Evolutionary conservation across 2,888 invertebrate genomes (phyloP).

Genomic region (Latrodectus elegans): DNA sequence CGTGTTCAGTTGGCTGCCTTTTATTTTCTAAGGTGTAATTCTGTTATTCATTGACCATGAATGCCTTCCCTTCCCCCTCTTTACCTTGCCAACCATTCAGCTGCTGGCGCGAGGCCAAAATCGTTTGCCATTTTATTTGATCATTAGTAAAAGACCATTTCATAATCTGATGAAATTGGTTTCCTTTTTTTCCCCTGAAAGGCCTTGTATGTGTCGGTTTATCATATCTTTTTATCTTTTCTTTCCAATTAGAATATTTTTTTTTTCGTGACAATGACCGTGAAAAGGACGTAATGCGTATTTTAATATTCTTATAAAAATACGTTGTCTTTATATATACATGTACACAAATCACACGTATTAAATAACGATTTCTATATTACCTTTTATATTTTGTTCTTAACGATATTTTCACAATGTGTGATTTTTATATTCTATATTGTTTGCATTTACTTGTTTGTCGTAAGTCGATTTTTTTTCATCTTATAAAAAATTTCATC

Average conservation of each 20-base stretch:
- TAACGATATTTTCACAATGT: too few relatives aligned
- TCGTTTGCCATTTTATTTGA: not conserved
- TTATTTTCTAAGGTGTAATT: too few relatives aligned
- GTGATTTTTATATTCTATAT: too few relatives aligned
- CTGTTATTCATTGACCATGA: conserved; percentile 3
- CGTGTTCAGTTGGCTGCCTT: too few relatives aligned
- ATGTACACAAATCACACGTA: too few relatives aligned
- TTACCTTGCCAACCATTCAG: not conserved
- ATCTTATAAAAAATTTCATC: too few relatives aligned
- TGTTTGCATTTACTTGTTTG: too few relatives aligned
- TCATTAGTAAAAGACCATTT: conserved; percentile 3
- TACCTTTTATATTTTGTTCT: too few relatives aligned
- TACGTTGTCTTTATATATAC: too few relatives aligned
- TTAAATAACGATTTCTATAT: too few relatives aligned
- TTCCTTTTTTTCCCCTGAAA: not conserved
- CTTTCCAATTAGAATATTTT: not conserved
- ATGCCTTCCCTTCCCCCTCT: not conserved
- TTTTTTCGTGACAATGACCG: conserved; percentile 39
- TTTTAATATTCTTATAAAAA: not conserved
- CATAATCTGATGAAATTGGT: conserved; percentile 3
- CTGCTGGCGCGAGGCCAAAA: not conserved
- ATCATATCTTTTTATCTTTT: not conserved
- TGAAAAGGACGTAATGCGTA: conserved; percentile 4
- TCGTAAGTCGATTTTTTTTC: too few relatives aligned
- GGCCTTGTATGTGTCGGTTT: not conserved